Evolutionary conservation across 2,113 vertebrate species (phyloP), one percentile per base, ranked within the genome.

Genomic region (Anseranas semipalmata): DNA sequence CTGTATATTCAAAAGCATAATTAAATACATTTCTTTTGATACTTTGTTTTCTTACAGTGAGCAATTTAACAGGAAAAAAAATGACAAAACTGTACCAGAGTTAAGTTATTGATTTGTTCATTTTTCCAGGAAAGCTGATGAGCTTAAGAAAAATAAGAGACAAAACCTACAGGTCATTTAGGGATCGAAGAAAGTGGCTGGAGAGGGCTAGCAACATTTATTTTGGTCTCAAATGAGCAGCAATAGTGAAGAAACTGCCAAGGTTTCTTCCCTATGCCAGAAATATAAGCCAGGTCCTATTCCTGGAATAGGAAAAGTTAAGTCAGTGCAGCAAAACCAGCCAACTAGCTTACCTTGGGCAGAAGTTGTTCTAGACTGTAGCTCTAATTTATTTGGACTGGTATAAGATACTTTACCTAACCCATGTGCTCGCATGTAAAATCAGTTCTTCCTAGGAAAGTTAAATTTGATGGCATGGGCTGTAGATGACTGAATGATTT

Each of bases 301-400:
- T 91, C 55, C 45, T 11, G 50, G 58, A 66, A 37, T 20, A 90
- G 93, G 91, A 96, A 95, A 96, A 96, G 71, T 88, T 93, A 90
- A 85, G 63, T 91, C 89, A 95, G 58, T 24, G 11, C 8, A 56
- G 41, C 53, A 94, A 66, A 79, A 22, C 6, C 1, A 0, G 74
- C 78, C 81, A 96, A 46, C 10, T 46, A 73, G 7, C 46, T 94
- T 67, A 88, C 71, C 48, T 79, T 70, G 74, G 66, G 81, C 87
- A 89, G 39, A 74, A 75, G 55, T 24, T 46, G 27, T 15, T 72
- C 74, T 66, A 62, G 58, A 70, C 48, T 65, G 20, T 17, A 59
- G 50, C 46, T 95, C 65, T 72, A 41, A 79, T 68, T 73, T 58
- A 28, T 79, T 37, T 46, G 41, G 3, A 12, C 43, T 85, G 18